phyloP scores from a whole-genome alignment of 1,140 invertebrate genomes.

The Euura saliciscinereae region DNA sequence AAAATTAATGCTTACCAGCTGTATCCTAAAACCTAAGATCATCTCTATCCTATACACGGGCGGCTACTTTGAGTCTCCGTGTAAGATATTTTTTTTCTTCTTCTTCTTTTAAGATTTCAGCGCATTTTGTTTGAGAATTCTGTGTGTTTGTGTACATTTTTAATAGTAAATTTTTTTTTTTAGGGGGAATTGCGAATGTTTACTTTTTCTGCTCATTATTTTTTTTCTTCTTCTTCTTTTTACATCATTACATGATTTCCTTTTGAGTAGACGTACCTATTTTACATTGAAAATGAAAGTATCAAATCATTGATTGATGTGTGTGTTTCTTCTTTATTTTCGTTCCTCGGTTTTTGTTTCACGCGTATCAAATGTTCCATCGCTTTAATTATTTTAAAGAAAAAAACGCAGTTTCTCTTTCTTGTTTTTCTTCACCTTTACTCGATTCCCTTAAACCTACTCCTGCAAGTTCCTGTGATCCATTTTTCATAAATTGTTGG shows the following conservation, averaged over 20 bases:
- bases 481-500: background rate
- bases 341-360: conserved; percentile 19
- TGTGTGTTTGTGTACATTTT: conserved; percentile 14
- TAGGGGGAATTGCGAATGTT: conserved; percentile 25
- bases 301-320: background rate
- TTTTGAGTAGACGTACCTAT: conserved; percentile 29
- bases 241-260: conserved; percentile 41
- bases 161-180: conserved; percentile 34
- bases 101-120: conserved; percentile 29
- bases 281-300: conserved; percentile 29
- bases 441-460: conserved; percentile 10
- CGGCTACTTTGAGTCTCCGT: conserved; percentile 18
- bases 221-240: conserved; percentile 21
- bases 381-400: conserved; percentile 22
- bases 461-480: background rate
- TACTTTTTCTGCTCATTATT: background rate
- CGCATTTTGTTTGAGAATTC: conserved; percentile 26
- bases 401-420: conserved; percentile 12
- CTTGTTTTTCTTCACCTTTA: conserved; percentile 24
- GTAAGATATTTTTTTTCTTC: conserved; percentile 37
- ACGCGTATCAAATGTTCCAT: conserved; percentile 15
- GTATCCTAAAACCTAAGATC: conserved; percentile 49
- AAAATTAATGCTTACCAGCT: conserved; percentile 57
- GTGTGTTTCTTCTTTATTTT: background rate
- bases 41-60: conserved; percentile 45